These are phyloP conservation scores for Ondatra zibethicus DNA, from an alignment of 2,113 vertebrate species.

Conservation along the genomic window DNA sequence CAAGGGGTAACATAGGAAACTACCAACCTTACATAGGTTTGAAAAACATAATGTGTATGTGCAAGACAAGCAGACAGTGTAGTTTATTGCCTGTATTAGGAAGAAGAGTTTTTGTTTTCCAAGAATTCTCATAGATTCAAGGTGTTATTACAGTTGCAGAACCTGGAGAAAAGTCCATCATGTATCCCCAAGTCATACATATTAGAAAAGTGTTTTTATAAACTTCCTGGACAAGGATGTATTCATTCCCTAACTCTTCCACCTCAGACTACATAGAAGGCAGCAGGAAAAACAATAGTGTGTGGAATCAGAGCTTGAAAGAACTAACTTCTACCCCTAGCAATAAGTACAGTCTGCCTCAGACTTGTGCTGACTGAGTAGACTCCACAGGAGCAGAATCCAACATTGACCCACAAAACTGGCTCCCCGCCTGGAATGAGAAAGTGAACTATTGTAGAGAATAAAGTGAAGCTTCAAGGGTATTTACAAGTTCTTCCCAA, in stretches of 20 bases:
- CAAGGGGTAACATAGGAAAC: too few species aligned
- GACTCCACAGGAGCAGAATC: constrained; percentile 38
- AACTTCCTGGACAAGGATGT: rapidly evolving
- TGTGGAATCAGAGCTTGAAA: constrained; percentile 53
- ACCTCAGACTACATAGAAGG: background rate
- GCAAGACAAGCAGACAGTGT: background rate
- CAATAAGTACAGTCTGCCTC: background rate
- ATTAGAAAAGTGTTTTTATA: background rate
- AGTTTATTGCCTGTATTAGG: background rate
- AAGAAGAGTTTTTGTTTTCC: background rate
- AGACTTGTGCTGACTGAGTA: constrained; percentile 33
- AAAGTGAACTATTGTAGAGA: constrained; percentile 28
- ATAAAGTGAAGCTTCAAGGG: background rate
- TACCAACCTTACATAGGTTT: rapidly evolving
- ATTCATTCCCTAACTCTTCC: background rate
- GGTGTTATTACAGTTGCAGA: background rate
- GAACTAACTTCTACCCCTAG: background rate
- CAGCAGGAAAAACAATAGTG: background rate
- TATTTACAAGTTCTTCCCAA: background rate
- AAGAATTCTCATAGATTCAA: background rate
- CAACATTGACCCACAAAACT: constrained; percentile 48
- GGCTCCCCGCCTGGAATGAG: constrained; percentile 28
- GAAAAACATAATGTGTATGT: background rate
- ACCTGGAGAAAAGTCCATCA: background rate
- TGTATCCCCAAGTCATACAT: background rate